phyloP scores from a whole-genome alignment of 2,888 invertebrate species.

The Arrhopalites spinosus region DNA sequence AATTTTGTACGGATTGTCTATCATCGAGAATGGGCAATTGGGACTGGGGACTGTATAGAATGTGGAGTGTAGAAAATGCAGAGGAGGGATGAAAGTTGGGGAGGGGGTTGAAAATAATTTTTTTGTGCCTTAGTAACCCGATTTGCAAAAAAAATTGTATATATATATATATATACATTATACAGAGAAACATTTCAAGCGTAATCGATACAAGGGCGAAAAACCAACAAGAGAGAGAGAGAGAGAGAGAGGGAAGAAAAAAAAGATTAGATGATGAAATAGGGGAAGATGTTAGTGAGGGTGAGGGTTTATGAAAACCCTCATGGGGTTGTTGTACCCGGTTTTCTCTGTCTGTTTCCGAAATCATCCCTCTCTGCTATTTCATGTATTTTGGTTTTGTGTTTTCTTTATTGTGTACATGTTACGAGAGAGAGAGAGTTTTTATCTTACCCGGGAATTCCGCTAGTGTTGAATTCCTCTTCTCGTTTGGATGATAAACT shows the following conservation, averaged over 20 bases:
- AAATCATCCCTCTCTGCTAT: not conserved
- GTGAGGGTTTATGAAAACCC: conserved; percentile 23
- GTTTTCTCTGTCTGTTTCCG: not conserved
- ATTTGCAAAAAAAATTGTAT: conserved; percentile 26
- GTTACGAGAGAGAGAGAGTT: no score
- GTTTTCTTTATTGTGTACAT: no score
- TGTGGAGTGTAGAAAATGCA: no score
- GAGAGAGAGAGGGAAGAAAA: conserved; percentile 2
- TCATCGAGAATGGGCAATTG: no score
- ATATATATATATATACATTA: not conserved
- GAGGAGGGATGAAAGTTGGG: no score
- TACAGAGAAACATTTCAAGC: not conserved
- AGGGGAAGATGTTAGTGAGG: conserved; percentile 7
- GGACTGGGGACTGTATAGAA: no score
- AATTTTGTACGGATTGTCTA: no score
- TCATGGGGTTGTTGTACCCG: conserved; percentile 28
- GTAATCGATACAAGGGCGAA: conserved; percentile 21
- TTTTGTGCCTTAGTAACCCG: conserved; percentile 18
- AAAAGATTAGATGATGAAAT: conserved; percentile 2
- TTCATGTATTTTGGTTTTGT: not conserved
- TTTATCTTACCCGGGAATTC: conserved; percentile 14
- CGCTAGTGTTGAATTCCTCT: conserved; percentile 1
- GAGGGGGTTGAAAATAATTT: no score
- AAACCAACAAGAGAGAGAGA: not conserved
- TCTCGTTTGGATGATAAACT: not conserved